phyloP scores from a whole-genome alignment of 2,888 invertebrate genomes.

The Barypeithes pellucidus region DNA sequence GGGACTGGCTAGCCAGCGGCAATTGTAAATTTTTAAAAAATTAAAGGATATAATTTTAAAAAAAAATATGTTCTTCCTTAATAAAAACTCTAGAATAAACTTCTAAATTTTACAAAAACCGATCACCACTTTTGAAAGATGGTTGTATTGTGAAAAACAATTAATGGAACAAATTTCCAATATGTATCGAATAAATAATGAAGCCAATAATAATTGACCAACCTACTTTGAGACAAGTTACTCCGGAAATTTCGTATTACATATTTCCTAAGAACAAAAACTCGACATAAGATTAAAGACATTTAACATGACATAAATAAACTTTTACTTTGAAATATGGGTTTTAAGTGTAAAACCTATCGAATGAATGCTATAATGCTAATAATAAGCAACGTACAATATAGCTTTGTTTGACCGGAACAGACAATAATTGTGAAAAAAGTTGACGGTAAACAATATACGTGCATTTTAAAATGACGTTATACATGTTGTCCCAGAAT shows the following conservation, averaged over 20 bases:
- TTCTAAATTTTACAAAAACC: too few species aligned
- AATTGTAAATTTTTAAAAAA: too few species aligned
- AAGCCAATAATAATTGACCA: too few species aligned
- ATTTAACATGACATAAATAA: background rate
- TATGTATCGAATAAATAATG: too few species aligned
- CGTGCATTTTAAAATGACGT: background rate
- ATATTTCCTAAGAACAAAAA: conserved; percentile 17
- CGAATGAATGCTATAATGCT: background rate
- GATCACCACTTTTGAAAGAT: too few species aligned
- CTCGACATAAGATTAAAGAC: conserved; percentile 5
- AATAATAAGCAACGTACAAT: background rate
- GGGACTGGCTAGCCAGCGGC: too few species aligned
- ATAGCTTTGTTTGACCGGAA: conserved; percentile 19
- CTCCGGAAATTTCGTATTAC: background rate
- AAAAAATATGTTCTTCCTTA: too few species aligned
- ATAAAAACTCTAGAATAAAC: too few species aligned
- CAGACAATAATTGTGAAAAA: conserved; percentile 10
- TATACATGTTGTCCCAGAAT: too few species aligned
- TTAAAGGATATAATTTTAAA: too few species aligned
- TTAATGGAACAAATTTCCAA: too few species aligned
- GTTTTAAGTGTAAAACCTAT: conserved; percentile 5
- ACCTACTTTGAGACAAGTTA: conserved; percentile 8
- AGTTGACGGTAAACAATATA: background rate
- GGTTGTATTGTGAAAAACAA: too few species aligned
- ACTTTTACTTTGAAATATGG: conserved; percentile 21